phyloP scores from a whole-genome alignment of 1,140 invertebrate species.

The Rhagoletis zephyria region DNA sequence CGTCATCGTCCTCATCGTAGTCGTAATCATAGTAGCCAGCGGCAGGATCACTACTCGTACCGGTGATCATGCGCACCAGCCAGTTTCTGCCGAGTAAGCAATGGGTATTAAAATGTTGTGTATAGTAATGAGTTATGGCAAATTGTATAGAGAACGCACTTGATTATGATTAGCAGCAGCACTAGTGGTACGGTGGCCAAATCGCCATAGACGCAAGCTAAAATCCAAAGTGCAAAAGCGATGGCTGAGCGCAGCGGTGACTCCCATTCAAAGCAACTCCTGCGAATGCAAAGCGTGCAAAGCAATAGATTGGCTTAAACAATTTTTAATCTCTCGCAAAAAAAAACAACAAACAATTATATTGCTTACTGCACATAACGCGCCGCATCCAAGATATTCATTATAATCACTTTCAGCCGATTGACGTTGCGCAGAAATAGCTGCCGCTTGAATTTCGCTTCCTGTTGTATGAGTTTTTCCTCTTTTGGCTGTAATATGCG shows the following conservation, averaged over 20 bases:
- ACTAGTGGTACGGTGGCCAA: conserved; percentile 89
- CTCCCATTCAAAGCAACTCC: conserved; percentile 98
- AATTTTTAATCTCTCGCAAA: not conserved
- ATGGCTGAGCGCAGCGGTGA: conserved; percentile 89
- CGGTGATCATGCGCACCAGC: conserved; percentile 77
- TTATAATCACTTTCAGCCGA: conserved; percentile 90
- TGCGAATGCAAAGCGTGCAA: conserved; percentile 66
- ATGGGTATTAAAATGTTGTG: not conserved
- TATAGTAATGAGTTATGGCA: not conserved
- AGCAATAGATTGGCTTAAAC: not conserved
- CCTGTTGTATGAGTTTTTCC: conserved; percentile 93
- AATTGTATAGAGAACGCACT: conserved; percentile 73
- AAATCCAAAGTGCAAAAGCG: conserved; percentile 88
- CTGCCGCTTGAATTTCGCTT: conserved; percentile 95
- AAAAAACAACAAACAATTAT: not conserved
- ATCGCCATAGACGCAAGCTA: conserved; percentile 71
- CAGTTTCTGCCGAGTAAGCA: conserved; percentile 74
- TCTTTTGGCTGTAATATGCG: conserved; percentile 96
- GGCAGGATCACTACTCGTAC: conserved; percentile 73
- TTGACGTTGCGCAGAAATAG: conserved; percentile 95
- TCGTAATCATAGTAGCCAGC: conserved; percentile 87
- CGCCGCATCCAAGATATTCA: conserved; percentile 90
- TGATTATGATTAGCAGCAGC: conserved; percentile 84
- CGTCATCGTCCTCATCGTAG: conserved; percentile 81
- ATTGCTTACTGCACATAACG: conserved; percentile 91